Evolutionary conservation across 1,140 invertebrate species (phyloP).

Genomic region (Ceratina australensis): DNA sequence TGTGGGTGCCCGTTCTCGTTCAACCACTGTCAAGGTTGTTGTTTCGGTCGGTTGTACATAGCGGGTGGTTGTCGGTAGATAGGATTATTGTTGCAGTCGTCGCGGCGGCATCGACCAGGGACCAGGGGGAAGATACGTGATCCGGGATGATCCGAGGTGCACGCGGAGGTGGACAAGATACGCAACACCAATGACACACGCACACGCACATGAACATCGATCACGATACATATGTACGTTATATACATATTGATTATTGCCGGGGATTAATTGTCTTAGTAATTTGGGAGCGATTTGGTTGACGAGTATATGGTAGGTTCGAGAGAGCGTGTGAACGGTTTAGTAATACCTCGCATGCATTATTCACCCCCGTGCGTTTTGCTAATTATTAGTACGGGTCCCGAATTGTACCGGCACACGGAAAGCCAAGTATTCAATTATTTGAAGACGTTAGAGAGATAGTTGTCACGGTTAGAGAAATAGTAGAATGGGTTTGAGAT

Average conservation of each 20-base stretch:
- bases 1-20: slow-evolving; percentile 71
- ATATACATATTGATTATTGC: not conserved
- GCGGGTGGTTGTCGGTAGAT: slow-evolving; percentile 3
- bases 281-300: not conserved
- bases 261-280: not conserved
- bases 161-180: slow-evolving; percentile 55
- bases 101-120: slow-evolving; percentile 10
- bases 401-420: not conserved
- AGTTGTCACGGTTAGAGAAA: not conserved
- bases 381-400: not conserved
- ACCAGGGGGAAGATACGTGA: slow-evolving; percentile 31
- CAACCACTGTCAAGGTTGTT: slow-evolving; percentile 70
- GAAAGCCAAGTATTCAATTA: slow-evolving; percentile 9
- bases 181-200: slow-evolving; percentile 59
- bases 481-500: too few species aligned
- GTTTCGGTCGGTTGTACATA: not conserved
- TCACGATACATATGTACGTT: slow-evolving; percentile 15
- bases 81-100: slow-evolving; percentile 11
- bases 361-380: not conserved
- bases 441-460: not conserved
- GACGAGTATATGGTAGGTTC: not conserved
- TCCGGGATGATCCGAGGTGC: slow-evolving; percentile 45
- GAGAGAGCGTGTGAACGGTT: not conserved
- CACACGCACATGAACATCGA: slow-evolving; percentile 49
- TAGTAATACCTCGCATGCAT: slow-evolving; percentile 8